Conservation (phyloP, 2,797 vertebrate genomes). For the Semaprochilodus insignis region DNA sequence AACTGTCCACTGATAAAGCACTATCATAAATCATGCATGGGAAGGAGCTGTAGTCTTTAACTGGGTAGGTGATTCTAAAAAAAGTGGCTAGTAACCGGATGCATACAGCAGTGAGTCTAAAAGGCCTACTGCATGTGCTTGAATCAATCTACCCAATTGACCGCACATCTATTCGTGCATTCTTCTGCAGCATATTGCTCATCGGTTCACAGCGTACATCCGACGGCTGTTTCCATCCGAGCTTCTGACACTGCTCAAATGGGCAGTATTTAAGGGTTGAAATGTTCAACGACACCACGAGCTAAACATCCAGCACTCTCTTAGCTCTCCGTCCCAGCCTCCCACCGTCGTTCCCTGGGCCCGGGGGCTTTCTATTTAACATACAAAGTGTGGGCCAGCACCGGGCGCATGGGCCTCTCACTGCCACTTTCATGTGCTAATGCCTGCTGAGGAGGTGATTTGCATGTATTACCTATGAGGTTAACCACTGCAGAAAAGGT, state of each 20-base stretch:
- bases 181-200: not conserved
- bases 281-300: constrained; percentile 27
- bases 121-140: not conserved
- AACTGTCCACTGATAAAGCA: not conserved
- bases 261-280: constrained; percentile 24
- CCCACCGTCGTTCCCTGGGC: constrained; percentile 11
- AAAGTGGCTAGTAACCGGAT: not conserved
- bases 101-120: too few species aligned
- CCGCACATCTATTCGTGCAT: not conserved
- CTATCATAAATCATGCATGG: too few species aligned
- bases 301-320: constrained; percentile 21
- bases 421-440: constrained; percentile 51
- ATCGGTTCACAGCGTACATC: not conserved
- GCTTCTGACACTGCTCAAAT: not conserved
- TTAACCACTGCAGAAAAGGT: constrained; percentile 42
- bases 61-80: not conserved
- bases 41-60: not conserved
- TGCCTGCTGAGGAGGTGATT: constrained; percentile 51
- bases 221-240: not conserved
- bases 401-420: constrained; percentile 37
- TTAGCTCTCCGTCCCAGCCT: not conserved
- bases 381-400: constrained; percentile 41
- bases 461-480: constrained; percentile 55
- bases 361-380: constrained; percentile 38
- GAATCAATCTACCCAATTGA: not conserved